These are phyloP conservation scores for Astyanax mexicanus DNA, from an alignment of 2,797 vertebrate species.

Conservation along the genomic window DNA sequence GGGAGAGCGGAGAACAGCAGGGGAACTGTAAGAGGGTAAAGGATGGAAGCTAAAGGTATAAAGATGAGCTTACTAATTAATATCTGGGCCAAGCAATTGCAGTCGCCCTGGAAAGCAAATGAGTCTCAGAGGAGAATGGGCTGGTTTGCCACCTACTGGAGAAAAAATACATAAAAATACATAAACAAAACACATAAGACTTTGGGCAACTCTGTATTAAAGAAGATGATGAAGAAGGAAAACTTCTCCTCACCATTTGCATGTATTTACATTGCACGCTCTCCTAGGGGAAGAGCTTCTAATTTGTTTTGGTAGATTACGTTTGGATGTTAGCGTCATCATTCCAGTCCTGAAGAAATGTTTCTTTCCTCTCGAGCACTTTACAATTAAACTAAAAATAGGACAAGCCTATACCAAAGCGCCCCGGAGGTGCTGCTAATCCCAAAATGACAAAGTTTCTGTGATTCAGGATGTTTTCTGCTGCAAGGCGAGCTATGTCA, in stretches of 20 bases:
- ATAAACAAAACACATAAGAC: too few relatives aligned
- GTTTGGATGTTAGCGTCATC: constrained; percentile 35
- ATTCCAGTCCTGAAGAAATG: constrained; percentile 22
- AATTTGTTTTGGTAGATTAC: constrained; percentile 45
- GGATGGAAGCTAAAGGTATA: neutral
- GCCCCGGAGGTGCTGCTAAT: constrained; percentile 13
- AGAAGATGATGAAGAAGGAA: too few relatives aligned
- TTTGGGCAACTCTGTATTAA: neutral
- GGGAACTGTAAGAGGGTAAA: neutral
- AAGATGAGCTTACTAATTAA: neutral
- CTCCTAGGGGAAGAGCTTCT: constrained; percentile 33
- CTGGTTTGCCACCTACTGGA: neutral
- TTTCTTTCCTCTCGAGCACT: constrained; percentile 40
- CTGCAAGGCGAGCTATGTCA: neutral
- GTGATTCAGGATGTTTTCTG: neutral
- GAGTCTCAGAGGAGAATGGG: neutral
- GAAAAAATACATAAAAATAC: neutral
- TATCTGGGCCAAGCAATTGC: neutral
- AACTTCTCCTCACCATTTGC: too few relatives aligned
- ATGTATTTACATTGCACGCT: constrained; percentile 21
- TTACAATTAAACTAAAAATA: constrained; percentile 36
- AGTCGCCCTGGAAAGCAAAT: neutral
- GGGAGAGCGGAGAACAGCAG: neutral
- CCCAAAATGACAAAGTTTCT: neutral
- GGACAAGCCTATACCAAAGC: neutral